Base-by-base conservation (phyloP, 1,140 invertebrate species). In the Tetragonula clypearis region DNA sequence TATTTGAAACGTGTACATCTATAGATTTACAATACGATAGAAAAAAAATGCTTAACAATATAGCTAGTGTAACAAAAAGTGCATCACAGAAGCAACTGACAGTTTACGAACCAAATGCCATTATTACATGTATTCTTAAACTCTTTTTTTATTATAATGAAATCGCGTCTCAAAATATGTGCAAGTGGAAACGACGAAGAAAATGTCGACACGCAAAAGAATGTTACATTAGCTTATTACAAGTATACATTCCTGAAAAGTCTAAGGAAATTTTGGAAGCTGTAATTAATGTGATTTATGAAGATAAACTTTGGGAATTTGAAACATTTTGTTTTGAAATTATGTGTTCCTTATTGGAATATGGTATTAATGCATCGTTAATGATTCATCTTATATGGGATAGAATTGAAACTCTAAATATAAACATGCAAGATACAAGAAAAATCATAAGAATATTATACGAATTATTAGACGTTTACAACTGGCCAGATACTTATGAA, bases 401-500 rank as follows among this genome's bases (percentile, higher is more conserved):
- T 4, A 92, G 90, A 75, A 79, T 93, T 17, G 91, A 93, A 69
- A 58, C 23, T 1, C 78, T 82, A 17, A 62, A 86, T 65, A 81
- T 86, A 23, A 53, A 81, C 17, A 6, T 86, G 5, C 53, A 89
- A 6, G 86, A 90, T 14, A 79, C 84, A 21, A 86, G 87, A 72
- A 76, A 66, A 15, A 88, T 94, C 11, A 60, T 95, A 30, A 91
- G 94, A 88, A 93, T 96, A 15, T 86, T 96, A 2, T 95, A 95
- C 49, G 94, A 95, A 78, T 88, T 95, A 0, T 86, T 96, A 12
- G 92, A 95, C 53, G 86, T 91, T 80, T 93, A 95, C 56, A 86
- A 94, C 30, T 96, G 96, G 96, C 88, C 94, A n/a, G 91, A 94
- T 58, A 93, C 94, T 62, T 87, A 93, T 12, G 92, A 94, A 30